Percentiles rank a stretch among this genome's conserved stretches.
phyloP scores from a whole-genome alignment of 2,113 vertebrate genomes.

The Panthera uncia region DNA sequence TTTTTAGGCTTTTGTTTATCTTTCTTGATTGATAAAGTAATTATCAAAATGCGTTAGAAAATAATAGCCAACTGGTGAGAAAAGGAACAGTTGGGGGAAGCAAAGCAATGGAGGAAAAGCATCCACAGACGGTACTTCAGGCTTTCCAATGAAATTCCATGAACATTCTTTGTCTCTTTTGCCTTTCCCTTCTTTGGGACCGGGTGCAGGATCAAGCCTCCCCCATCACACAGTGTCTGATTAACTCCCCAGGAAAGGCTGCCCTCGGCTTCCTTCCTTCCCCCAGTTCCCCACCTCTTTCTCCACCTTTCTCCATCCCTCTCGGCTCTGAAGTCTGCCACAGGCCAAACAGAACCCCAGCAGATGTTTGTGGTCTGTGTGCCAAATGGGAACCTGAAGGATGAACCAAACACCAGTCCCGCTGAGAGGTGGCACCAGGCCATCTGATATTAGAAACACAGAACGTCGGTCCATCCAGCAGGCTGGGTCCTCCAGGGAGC shows the following conservation, averaged over 20 bases:
- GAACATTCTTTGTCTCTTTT: constrained; percentile 19
- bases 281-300: neutral
- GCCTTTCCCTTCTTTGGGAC: constrained; percentile 27
- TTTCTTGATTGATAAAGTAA: constrained; percentile 78
- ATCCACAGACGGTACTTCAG: neutral
- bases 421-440: constrained; percentile 82
- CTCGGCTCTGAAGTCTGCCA: constrained; percentile 67
- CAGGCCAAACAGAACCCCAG: constrained; percentile 82
- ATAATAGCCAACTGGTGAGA: constrained; percentile 66
- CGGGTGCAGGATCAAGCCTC: constrained; percentile 51
- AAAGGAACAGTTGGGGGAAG: constrained; percentile 63
- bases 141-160: neutral
- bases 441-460: constrained; percentile 73
- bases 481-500: constrained; percentile 83
- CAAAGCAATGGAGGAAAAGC: constrained; percentile 32
- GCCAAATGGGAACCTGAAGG: constrained; percentile 82
- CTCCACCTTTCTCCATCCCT: constrained; percentile 13
- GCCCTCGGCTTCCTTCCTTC: neutral
- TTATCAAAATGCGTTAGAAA: constrained; percentile 81
- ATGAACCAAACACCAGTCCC: constrained; percentile 77
- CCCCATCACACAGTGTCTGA: constrained; percentile 37
- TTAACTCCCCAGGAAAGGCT: constrained; percentile 68
- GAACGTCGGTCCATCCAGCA: constrained; percentile 71
- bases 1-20: constrained; percentile 80
- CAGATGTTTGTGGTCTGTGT: constrained; percentile 85